Evolutionary conservation across 2,888 invertebrate species (phyloP).

Genomic region (Charanyca ferruginea): DNA sequence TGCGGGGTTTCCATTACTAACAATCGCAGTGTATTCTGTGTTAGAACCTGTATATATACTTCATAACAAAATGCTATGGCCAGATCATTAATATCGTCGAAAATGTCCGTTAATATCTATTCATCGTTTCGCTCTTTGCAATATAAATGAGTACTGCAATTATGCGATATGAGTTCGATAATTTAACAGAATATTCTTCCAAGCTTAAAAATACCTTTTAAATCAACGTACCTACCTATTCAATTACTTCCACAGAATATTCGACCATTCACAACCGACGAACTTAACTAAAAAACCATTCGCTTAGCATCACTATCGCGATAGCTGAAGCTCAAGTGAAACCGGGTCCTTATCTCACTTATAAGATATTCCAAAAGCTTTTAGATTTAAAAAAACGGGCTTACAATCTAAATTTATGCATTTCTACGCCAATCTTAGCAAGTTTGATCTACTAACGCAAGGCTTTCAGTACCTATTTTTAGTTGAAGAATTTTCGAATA

Average conservation of each 20-base stretch:
- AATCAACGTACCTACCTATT: constrained; percentile 28
- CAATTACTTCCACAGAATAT: constrained; percentile 45
- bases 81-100: not conserved
- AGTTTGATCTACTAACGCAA: constrained; percentile 63
- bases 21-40: not conserved
- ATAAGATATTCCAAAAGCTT: constrained; percentile 61
- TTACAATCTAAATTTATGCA: constrained; percentile 70
- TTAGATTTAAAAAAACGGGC: constrained; percentile 63
- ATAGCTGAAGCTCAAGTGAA: constrained; percentile 48
- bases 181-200: not conserved
- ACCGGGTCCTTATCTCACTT: constrained; percentile 55
- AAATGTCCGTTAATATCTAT: not conserved
- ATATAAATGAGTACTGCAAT: too few species aligned
- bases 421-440: constrained; percentile 66
- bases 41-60: not conserved
- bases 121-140: too few species aligned
- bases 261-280: constrained; percentile 35
- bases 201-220: constrained; percentile 10
- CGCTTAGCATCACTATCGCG: constrained; percentile 55
- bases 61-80: not conserved
- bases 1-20: not conserved
- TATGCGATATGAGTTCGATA: too few species aligned
- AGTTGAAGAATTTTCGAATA: constrained; percentile 69
- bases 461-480: constrained; percentile 71
- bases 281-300: constrained; percentile 57